Evolutionary conservation across 2,797 vertebrate species (phyloP), one percentile per base, ranked within the genome.

Genomic region (Liparis tanakae): DNA sequence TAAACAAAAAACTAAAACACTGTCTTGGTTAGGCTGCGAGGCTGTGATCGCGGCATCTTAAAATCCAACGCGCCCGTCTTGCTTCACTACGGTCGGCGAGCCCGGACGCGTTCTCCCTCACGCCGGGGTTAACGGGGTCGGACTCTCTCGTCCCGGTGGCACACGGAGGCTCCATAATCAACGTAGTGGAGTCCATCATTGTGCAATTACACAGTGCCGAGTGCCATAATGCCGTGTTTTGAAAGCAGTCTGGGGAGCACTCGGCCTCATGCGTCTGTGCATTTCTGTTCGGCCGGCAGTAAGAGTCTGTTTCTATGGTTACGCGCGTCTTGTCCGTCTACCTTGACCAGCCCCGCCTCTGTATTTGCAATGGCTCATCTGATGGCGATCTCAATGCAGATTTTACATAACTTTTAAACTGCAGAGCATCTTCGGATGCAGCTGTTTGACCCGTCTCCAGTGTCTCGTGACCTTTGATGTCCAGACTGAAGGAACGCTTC

Each of bases 141-240:
- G 76, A 80, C 76, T 83, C 76, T 74, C 76, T 83, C 70, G 65
- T 77, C 73, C 76, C 33, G 13, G 64, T 72, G 79, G 72, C 73
- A 68, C 69, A 59, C 51, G 41, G 76, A 80, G 60, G 70, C 87
- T 89, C 83, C 85, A 78, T 91, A 88, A 92, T 90, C 87, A 88
- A 90, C 85, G 81, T 74, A 80, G 82, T 77, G 56, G 73, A 87
- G 85, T 87, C 65, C 78, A 84, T 93, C 77, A 71, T 89, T 89
- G 89, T 83, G 78, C 92, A 92, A 94, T 87, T 86, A 84, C 81
- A 86, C 80, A 83, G 78, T 50, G 57, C 73, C 13, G 64, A 75
- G 73, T 43, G 82, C 69, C 53, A 44, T 92, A 87, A 93, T 88
- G 80, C 79, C 75, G 81, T 91, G 85, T 93, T 91, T 91, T 88